Percentiles rank a stretch among this genome's conserved stretches.
These are phyloP conservation scores for Anolis apletophallus DNA, from an alignment of 2,797 vertebrate genomes.

Conservation along the genomic window DNA sequence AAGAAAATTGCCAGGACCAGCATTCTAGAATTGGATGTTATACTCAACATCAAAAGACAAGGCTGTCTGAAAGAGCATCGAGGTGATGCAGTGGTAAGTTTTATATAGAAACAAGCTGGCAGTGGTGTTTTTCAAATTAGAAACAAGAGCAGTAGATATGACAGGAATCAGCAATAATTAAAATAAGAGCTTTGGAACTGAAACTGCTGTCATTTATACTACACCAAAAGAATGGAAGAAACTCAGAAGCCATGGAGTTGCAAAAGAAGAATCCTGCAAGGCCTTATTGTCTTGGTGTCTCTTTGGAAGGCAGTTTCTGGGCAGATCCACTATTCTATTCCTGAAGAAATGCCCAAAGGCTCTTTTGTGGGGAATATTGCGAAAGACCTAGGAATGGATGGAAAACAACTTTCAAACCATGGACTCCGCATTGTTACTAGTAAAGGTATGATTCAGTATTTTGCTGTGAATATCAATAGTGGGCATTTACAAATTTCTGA, in stretches of 20 bases:
- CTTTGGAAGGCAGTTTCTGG: conserved; percentile 11
- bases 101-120: background rate
- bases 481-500: conserved; percentile 70
- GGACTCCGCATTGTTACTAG: conserved; percentile 68
- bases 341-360: conserved; percentile 72
- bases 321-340: conserved; percentile 65
- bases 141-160: background rate
- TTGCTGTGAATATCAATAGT: conserved; percentile 64
- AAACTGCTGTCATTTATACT: background rate
- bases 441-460: conserved; percentile 68
- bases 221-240: background rate
- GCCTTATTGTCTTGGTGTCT: background rate
- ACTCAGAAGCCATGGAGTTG: background rate
- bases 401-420: conserved; percentile 57
- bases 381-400: conserved; percentile 68
- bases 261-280: background rate
- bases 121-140: background rate
- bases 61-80: background rate
- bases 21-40: background rate
- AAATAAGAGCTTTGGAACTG: background rate
- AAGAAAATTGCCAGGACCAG: background rate
- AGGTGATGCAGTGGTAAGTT: background rate
- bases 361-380: conserved; percentile 73
- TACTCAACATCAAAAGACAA: background rate
- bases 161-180: background rate